Base-by-base conservation (phyloP, 2,797 vertebrate genomes). In the Momotus momota region DNA sequence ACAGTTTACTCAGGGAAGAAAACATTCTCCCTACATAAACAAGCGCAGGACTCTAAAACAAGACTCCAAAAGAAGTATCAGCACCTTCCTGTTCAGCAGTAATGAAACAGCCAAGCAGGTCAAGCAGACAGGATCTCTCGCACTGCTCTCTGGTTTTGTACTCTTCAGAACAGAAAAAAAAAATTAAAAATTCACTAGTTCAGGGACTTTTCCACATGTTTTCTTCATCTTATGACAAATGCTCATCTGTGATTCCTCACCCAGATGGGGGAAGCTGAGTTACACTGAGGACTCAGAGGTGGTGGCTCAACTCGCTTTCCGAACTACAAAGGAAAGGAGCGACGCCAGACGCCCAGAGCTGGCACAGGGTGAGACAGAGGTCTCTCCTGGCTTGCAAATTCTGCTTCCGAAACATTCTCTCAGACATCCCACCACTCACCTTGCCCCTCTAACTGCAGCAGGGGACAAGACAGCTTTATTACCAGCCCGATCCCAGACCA, bases 361-460 rank as follows among this genome's bases (percentile, higher is more conserved):
- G 43, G 55, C 46, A 12, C 15, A 0, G 1, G 10, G 26, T 2
- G 12, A 18, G 4, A 18, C 41, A 1, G 0, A 0, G 12, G 43
- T 2, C 19, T 9, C 55, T 7, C 15, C 0, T 4, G 64, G 48
- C 33, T 27, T 3, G 20, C 6, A 48, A 23, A 4, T 0, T 6
- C 86, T 25, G 20, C 64, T 48, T 57, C 67, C 3, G 11, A 31
- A 45, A 16, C 16, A 0, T 17, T 14, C 29, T 4, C 55, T 61
- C 25, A 10, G 41, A 10, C 9, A 7, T 14, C 27, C 46, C 75
- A 10, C 38, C 3, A 3, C n/a, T 57, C 51, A 6, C 45, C 57
- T 5, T 7, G n/a, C 35, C 38, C 35, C 67, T 57, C 72, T 57
- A 31, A 7, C 14, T 5, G 22, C 8, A 17, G 13, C 6, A 3